phyloP scores from a whole-genome alignment of 2,888 invertebrate genomes.

The Drosophila pseudotakahashii region DNA sequence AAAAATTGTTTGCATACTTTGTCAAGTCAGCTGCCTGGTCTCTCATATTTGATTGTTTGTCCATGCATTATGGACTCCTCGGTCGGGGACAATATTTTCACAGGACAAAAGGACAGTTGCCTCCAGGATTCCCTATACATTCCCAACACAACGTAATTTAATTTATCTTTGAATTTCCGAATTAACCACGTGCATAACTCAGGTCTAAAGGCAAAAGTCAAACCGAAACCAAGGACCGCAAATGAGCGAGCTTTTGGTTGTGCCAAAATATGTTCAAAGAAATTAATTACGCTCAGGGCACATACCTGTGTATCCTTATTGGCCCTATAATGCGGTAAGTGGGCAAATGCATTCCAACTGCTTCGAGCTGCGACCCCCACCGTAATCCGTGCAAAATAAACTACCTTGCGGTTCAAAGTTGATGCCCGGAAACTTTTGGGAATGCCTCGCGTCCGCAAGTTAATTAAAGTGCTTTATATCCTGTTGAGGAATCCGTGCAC shows the following conservation, averaged over 20 bases:
- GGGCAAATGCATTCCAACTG: conserved; percentile 42
- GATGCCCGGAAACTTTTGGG: conserved; percentile 70
- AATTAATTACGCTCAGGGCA: conserved; percentile 66
- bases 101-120: conserved; percentile 11
- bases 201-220: conserved; percentile 46
- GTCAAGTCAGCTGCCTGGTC: conserved; percentile 34
- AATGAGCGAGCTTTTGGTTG: conserved; percentile 34
- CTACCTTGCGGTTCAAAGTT: conserved; percentile 80
- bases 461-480: conserved; percentile 79
- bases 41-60: conserved; percentile 53
- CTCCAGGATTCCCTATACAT: neutral
- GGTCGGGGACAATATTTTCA: conserved; percentile 44
- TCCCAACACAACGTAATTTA: conserved; percentile 58
- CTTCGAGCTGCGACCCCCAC: conserved; percentile 34
- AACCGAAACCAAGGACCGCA: conserved; percentile 46
- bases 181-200: conserved; percentile 69
- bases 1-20: conserved; percentile 59
- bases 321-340: conserved; percentile 67
- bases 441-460: conserved; percentile 71
- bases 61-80: conserved; percentile 39
- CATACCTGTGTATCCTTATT: conserved; percentile 61
- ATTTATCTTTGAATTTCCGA: conserved; percentile 54
- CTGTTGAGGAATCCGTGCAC: conserved; percentile 39
- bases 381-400: conserved; percentile 76
- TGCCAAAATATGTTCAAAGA: conserved; percentile 66